Evolutionary conservation across 2,888 invertebrate genomes (phyloP), one percentile per base, ranked within the genome.

Genomic region (Papilio protenor): DNA sequence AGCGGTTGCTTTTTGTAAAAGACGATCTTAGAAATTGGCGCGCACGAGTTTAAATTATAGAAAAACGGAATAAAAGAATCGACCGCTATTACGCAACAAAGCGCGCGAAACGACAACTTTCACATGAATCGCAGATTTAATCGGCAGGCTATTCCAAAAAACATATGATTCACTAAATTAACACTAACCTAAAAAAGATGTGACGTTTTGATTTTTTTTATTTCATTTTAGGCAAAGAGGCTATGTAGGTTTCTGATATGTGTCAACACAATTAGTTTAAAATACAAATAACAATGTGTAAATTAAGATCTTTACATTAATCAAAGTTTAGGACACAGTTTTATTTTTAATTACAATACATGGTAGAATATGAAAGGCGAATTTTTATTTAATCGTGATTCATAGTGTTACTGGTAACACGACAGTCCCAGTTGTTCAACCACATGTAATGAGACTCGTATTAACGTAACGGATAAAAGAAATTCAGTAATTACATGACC

Each of bases 71-170:
- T 61, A 16, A 76, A 72, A 76, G 61, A 61, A 49, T 21, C 49
- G 49, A 3, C 59, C 76, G 72, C 71, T 61, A 71, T 76, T 76
- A 76, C 76, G 76, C 72, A 76, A 76, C 61, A 61, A 76, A 72
- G 76, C 76, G 76, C 75, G 75, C 72, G 76, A 72, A 72, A 61
- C 71, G 71, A 71, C 59, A 59, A 76, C 76, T 76, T 76, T 76
- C 76, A 76, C 76, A 23, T 52, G 64, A 72, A n/a, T 61, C 72
- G 47, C 27, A 70, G 57, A 27, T 71, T 61, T 71, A 69, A 70
- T 70, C 49, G 49, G 27, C 57, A 71, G n/a, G n/a, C 59, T 71
- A 71, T 76, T 70, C 27, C 27, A 70, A 66, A 64, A 57, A 64
- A 66, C 3, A 69, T n/a, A 21, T 69, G 66, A 69, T 71, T 59